Conservation (phyloP, 2,113 vertebrate genomes). For the Oxygymnocypris stewartii region DNA sequence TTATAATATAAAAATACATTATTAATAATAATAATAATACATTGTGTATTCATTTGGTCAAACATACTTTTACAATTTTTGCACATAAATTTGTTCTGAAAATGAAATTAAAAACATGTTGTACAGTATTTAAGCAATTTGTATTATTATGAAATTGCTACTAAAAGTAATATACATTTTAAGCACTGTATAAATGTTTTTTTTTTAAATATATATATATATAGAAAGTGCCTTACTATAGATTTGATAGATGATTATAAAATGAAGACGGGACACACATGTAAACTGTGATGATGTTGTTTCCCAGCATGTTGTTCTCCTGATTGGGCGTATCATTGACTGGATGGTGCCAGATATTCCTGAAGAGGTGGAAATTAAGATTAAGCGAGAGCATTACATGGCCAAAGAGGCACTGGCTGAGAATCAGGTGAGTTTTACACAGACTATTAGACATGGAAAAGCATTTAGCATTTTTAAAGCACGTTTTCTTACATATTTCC, state of each 20-base stretch:
- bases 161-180: too few species aligned
- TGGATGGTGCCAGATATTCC: constrained; percentile 80
- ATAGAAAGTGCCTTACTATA: too few species aligned
- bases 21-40: too few species aligned
- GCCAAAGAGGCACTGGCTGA: constrained; percentile 77
- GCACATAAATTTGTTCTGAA: neutral
- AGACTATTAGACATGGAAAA: too few species aligned
- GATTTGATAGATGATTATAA: neutral
- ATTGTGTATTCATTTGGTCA: neutral
- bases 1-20: neutral
- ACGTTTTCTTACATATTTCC: neutral
- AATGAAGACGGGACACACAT: neutral
- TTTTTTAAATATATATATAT: too few species aligned
- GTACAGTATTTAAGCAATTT: too few species aligned
- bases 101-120: neutral
- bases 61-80: neutral
- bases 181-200: too few species aligned
- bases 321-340: constrained; percentile 74
- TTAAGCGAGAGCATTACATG: constrained; percentile 75
- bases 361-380: constrained; percentile 72
- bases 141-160: too few species aligned
- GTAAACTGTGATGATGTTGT: neutral
- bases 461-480: too few species aligned
- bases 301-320: constrained; percentile 76
- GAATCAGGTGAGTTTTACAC: constrained; percentile 58